phyloP scores from a whole-genome alignment of 1,140 invertebrate genomes.

The Lordiphosa clarofinis region DNA sequence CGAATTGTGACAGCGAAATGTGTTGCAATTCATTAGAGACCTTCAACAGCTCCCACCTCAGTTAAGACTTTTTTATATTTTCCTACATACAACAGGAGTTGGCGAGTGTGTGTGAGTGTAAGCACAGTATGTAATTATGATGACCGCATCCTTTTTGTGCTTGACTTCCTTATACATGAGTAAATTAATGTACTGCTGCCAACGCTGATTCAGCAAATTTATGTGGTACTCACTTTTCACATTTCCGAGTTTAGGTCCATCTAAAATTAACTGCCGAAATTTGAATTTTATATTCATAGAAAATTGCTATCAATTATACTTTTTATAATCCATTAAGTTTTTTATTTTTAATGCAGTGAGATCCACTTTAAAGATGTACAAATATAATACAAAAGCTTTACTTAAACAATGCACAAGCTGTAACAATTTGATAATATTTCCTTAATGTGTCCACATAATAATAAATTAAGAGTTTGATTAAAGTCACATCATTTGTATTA shows the following conservation, averaged over 20 bases:
- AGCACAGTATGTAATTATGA: slow-evolving; percentile 55
- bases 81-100: slow-evolving; percentile 14
- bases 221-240: background rate
- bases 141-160: slow-evolving; percentile 53
- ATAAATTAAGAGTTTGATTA: no score
- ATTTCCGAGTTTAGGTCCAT: background rate
- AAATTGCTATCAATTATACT: background rate
- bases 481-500: no score
- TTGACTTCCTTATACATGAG: slow-evolving; percentile 2
- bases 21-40: slow-evolving; percentile 71
- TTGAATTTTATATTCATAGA: background rate
- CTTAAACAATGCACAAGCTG: no score
- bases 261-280: slow-evolving; percentile 1
- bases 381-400: no score
- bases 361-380: background rate
- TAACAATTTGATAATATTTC: no score
- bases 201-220: slow-evolving; percentile 6
- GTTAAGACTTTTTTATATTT: slow-evolving; percentile 16
- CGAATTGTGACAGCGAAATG: slow-evolving; percentile 55
- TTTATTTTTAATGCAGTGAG: background rate
- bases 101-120: slow-evolving; percentile 9
- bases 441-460: no score
- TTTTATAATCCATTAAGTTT: background rate
- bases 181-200: slow-evolving; percentile 5
- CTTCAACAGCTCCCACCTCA: slow-evolving; percentile 7